Conservation (phyloP, 2,888 invertebrate genomes). For the Mamestra brassicae region DNA sequence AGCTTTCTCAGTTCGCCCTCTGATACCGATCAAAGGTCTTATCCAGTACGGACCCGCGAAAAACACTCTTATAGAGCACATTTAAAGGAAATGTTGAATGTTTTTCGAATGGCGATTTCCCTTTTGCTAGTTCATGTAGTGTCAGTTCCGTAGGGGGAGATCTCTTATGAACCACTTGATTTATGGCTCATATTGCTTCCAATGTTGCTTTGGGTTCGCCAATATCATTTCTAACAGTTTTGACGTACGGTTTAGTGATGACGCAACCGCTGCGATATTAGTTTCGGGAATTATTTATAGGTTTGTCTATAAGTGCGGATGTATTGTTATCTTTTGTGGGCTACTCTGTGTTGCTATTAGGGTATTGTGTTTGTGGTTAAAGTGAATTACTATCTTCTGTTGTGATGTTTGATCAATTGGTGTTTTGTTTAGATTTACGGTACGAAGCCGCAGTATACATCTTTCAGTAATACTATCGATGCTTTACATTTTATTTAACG, state of each 20-base stretch:
- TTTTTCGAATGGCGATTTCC: constrained; percentile 81
- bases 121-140: constrained; percentile 82
- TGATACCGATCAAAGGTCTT: constrained; percentile 85
- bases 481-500: background rate
- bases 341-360: constrained; percentile 24
- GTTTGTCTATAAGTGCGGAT: constrained; percentile 59
- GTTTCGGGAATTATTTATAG: constrained; percentile 75
- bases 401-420: constrained; percentile 1
- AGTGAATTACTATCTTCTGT: constrained; percentile 26
- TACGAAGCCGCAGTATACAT: background rate
- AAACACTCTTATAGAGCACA: constrained; percentile 75
- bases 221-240: constrained; percentile 77
- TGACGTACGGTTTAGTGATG: constrained; percentile 78
- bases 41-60: constrained; percentile 78
- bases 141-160: constrained; percentile 78
- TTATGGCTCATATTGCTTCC: constrained; percentile 76
- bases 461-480: background rate
- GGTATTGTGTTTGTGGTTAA: constrained; percentile 34
- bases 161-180: constrained; percentile 84
- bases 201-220: constrained; percentile 74
- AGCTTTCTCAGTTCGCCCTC: constrained; percentile 83
- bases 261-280: constrained; percentile 76
- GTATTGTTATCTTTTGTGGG: constrained; percentile 64
- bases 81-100: constrained; percentile 76
- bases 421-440: constrained; percentile 3